Conservation (phyloP, 2,888 invertebrate species). For the Lottia scabra region DNA sequence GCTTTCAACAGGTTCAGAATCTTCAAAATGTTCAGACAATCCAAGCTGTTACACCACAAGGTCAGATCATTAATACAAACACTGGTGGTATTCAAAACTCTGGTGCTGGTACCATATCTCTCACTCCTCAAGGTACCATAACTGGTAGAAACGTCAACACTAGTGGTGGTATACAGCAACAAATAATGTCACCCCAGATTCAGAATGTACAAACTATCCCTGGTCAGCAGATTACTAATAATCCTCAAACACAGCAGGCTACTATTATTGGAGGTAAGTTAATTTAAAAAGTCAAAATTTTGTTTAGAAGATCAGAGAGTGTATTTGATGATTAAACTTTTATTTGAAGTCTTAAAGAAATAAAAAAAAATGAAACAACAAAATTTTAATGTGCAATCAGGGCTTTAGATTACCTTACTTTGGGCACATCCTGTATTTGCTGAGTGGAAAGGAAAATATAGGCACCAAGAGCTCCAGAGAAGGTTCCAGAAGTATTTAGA, state of each 20-base stretch:
- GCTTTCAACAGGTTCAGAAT: conserved; percentile 46
- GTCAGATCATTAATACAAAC: conserved; percentile 37
- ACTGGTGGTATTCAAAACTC: conserved; percentile 18
- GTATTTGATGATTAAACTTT: too few species aligned
- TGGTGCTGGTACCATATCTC: conserved; percentile 35
- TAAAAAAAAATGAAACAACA: too few species aligned
- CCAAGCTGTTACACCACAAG: conserved; percentile 51
- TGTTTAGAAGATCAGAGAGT: too few species aligned
- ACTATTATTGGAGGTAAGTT: conserved; percentile 29
- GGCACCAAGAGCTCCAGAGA: too few species aligned
- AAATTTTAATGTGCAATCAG: too few species aligned
- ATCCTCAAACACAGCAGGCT: neutral
- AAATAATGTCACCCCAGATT: conserved; percentile 19
- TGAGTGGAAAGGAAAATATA: too few species aligned
- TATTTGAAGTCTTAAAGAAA: too few species aligned
- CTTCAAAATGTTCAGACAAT: conserved; percentile 47
- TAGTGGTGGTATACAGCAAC: conserved; percentile 11
- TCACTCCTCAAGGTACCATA: conserved; percentile 31
- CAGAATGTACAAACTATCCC: conserved; percentile 30
- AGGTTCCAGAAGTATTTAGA: too few species aligned
- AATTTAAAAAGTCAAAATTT: too few species aligned
- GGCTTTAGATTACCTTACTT: too few species aligned
- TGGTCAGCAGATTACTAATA: conserved; percentile 22
- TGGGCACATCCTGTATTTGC: too few species aligned
- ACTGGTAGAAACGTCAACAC: conserved; percentile 17